Percentiles rank a stretch among this genome's conserved stretches.
Evolutionary conservation across 1,140 invertebrate species (phyloP).

Genomic region (Drosophila takahashii): DNA sequence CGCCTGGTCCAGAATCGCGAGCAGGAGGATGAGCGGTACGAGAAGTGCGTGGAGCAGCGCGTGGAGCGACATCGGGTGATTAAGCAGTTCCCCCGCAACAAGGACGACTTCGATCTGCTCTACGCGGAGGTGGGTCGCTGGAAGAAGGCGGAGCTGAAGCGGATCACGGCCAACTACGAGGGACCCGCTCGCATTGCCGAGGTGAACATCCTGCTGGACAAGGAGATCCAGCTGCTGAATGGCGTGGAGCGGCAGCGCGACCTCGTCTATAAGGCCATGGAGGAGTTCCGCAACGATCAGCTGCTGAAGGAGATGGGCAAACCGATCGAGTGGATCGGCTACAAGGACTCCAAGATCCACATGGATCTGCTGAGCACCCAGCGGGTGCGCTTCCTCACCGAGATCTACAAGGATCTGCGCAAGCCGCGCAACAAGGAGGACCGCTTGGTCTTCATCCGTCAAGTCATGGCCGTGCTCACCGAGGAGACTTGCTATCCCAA

Average conservation of each 20-base stretch:
- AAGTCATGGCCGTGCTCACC: constrained; percentile 60
- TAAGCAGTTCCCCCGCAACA: constrained; percentile 86
- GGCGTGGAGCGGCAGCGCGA: constrained; percentile 85
- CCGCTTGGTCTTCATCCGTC: constrained; percentile 60
- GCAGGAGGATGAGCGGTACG: constrained; percentile 55
- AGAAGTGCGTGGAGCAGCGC: constrained; percentile 64
- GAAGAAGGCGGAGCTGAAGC: constrained; percentile 86
- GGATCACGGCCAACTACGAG: constrained; percentile 85
- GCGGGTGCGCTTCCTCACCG: constrained; percentile 86
- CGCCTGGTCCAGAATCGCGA: constrained; percentile 65
- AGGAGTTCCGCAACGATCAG: constrained; percentile 85
- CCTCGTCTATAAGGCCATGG: constrained; percentile 75
- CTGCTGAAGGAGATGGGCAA: constrained; percentile 85
- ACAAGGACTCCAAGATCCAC: constrained; percentile 85
- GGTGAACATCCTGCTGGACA: constrained; percentile 86
- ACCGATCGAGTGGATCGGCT: constrained; percentile 86
- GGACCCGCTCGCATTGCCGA: constrained; percentile 86
- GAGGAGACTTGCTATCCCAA: constrained; percentile 72
- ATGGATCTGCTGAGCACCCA: constrained; percentile 87
- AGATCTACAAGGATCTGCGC: constrained; percentile 85
- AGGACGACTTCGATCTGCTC: constrained; percentile 87
- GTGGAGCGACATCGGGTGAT: constrained; percentile 84
- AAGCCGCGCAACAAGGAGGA: constrained; percentile 53
- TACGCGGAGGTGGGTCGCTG: constrained; percentile 86
- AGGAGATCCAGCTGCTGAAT: constrained; percentile 87